A percentile compares a stretch with the other conserved stretches of the same genome.
Conservation (phyloP, 1,140 invertebrate genomes). For the Choristoneura fumiferana region DNA sequence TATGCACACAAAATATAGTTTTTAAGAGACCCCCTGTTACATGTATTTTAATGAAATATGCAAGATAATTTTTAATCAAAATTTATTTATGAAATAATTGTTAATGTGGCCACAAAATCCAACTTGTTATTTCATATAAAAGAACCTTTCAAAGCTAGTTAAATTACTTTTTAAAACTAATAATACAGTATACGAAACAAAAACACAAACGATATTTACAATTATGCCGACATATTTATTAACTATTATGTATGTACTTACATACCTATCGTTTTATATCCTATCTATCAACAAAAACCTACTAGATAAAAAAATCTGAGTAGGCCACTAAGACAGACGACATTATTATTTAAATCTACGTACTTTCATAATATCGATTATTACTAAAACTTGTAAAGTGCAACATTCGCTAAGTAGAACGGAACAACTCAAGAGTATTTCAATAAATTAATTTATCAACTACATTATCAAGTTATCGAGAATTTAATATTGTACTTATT, state of each 20-base stretch:
- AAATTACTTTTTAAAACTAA: conserved; percentile 69
- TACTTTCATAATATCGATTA: conserved; percentile 66
- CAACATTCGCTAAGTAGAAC: conserved; percentile 72
- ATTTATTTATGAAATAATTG: conserved; percentile 41
- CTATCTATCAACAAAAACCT: conserved; percentile 73
- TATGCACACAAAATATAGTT: conserved; percentile 43
- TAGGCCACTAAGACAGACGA: conserved; percentile 71
- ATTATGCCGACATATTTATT: conserved; percentile 52
- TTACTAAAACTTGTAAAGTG: conserved; percentile 71
- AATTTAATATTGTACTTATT: conserved; percentile 69
- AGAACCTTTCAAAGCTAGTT: conserved; percentile 67
- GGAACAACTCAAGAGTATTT: conserved; percentile 72
- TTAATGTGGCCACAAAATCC: conserved; percentile 65
- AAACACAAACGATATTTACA: conserved; percentile 76
- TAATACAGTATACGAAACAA: conserved; percentile 73
- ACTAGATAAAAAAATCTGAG: conserved; percentile 56
- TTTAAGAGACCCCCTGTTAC: conserved; percentile 63
- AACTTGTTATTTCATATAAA: conserved; percentile 61
- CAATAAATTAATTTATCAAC: conserved; percentile 72
- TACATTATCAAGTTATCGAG: conserved; percentile 57
- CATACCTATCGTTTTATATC: conserved; percentile 70
- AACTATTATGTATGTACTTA: conserved; percentile 64
- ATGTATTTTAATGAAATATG: conserved; percentile 45
- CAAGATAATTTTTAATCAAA: conserved; percentile 9
- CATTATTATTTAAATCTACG: conserved; percentile 52